Evolutionary conservation across 2,797 vertebrate genomes (phyloP).

Genomic region (Anguilla megastoma): DNA sequence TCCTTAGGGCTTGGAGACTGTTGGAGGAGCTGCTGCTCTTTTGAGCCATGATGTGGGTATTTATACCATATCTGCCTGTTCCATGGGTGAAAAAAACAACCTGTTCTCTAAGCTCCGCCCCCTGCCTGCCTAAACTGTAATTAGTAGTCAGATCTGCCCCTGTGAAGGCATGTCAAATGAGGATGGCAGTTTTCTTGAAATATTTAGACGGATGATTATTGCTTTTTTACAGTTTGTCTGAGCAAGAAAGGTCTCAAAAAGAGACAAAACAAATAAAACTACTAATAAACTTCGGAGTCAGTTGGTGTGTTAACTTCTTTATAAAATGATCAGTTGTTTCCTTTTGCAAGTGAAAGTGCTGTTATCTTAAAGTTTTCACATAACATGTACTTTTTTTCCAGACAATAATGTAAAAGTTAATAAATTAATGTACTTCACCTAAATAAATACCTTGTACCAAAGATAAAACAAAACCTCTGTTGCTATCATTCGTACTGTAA

Average conservation of each 20-base stretch:
- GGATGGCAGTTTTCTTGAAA: conserved; percentile 66
- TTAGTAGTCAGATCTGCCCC: conserved; percentile 86
- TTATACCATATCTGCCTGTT: conserved; percentile 84
- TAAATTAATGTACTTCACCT: not conserved
- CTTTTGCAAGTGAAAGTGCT: not conserved
- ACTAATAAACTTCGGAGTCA: not conserved
- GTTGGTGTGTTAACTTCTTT: not conserved
- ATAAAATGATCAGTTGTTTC: not conserved
- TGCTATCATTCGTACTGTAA: not conserved
- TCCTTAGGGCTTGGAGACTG: conserved; percentile 75
- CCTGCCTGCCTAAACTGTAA: conserved; percentile 80
- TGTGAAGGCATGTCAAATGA: conserved; percentile 79
- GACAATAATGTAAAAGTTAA: not conserved
- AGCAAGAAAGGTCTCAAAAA: conserved; percentile 19
- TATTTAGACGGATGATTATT: conserved; percentile 75
- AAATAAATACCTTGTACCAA: not conserved
- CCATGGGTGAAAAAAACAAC: conserved; percentile 72
- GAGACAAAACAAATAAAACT: not conserved
- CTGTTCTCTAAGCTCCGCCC: conserved; percentile 83
- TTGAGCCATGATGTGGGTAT: conserved; percentile 76
- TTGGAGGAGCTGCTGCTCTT: conserved; percentile 76
- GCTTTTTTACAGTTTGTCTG: conserved; percentile 63
- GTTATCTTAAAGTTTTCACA: not conserved
- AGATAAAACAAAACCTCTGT: not conserved
- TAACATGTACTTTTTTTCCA: not conserved